phyloP scores from a whole-genome alignment of 2,113 vertebrate species.

The Urocitellus parryii region DNA sequence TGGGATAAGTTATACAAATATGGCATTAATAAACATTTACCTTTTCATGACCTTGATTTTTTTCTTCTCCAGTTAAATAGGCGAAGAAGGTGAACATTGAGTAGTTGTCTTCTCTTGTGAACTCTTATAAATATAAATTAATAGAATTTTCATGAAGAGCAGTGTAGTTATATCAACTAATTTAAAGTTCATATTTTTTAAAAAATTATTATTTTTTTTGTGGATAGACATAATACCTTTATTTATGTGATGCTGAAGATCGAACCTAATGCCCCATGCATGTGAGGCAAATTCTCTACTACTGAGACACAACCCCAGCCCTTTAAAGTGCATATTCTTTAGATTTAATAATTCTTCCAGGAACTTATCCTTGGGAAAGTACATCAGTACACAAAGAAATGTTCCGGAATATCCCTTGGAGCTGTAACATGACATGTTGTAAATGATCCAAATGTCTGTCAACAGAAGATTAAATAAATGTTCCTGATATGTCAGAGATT shows the following conservation, averaged over 20 bases:
- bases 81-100: background rate
- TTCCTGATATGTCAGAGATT: background rate
- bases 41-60: conserved; percentile 33
- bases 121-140: conserved; percentile 20
- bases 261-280: no score
- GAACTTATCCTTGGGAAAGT: conserved; percentile 39
- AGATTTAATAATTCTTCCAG: conserved; percentile 34
- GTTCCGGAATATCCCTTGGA: conserved; percentile 46
- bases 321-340: conserved; percentile 3
- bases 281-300: no score
- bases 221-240: no score
- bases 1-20: conserved; percentile 8
- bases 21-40: background rate
- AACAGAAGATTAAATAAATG: conserved; percentile 36
- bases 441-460: conserved; percentile 36
- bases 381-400: background rate
- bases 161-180: conserved; percentile 25
- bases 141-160: conserved; percentile 25
- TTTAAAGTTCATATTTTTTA: conserved; percentile 20
- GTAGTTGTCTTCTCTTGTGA: background rate
- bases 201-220: no score
- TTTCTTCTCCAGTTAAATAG: background rate
- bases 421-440: background rate
- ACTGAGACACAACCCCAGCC: no score
- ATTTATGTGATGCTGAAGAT: no score